Evolutionary conservation across 2,113 vertebrate genomes (phyloP).

Genomic region (Peromyscus maniculatus): DNA sequence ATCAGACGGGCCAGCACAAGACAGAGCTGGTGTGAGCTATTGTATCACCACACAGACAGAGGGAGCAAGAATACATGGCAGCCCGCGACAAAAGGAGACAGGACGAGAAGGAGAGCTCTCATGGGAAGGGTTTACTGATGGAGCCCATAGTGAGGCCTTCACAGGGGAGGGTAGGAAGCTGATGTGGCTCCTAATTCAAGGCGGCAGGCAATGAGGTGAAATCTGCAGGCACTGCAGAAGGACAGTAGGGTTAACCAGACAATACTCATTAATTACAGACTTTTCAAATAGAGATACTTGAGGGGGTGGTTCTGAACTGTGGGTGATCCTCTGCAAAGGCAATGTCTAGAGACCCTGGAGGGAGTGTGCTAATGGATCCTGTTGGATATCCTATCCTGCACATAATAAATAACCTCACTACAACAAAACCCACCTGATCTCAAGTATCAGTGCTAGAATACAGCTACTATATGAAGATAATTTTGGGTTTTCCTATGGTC

Average conservation of each 20-base stretch:
- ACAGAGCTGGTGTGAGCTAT: not conserved
- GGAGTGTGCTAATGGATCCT: not conserved
- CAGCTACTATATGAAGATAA: not conserved
- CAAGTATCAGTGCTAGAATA: not conserved
- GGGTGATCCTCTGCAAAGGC: fast-evolving
- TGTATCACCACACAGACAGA: not conserved
- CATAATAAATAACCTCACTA: not conserved
- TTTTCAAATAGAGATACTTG: not conserved
- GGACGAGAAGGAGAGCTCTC: not conserved
- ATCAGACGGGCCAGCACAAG: not conserved
- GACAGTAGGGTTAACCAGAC: not conserved
- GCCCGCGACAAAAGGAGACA: not conserved
- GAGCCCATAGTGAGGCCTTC: not conserved
- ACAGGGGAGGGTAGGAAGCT: not conserved
- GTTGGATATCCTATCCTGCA: not conserved
- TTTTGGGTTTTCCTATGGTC: not conserved
- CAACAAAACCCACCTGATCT: not conserved
- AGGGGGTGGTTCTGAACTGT: not conserved
- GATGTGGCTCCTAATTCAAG: not conserved
- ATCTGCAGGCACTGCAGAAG: not conserved
- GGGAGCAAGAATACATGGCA: not conserved
- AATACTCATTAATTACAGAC: not conserved
- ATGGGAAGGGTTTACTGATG: not conserved
- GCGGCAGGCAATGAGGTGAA: not conserved
- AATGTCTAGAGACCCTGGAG: not conserved